Evolutionary conservation across 2,113 vertebrate genomes (phyloP).

Genomic region (Plestiodon gilberti): DNA sequence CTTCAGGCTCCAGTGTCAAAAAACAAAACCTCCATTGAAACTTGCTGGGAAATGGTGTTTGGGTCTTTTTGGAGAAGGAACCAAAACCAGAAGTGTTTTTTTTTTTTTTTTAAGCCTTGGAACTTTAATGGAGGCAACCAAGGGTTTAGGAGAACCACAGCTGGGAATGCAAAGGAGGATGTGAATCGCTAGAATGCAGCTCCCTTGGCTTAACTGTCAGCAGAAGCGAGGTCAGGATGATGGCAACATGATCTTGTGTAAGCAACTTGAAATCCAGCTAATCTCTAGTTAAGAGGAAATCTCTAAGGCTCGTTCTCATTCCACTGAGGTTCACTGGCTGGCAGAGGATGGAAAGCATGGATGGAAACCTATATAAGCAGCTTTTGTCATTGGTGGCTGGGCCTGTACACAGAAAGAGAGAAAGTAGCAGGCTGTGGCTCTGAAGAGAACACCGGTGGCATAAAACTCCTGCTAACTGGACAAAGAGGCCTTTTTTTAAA

Average conservation of each 20-base stretch:
- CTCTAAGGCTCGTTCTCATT: background rate
- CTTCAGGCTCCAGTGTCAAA: background rate
- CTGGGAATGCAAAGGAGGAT: rapidly evolving
- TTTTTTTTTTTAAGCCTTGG: rapidly evolving
- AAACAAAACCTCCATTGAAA: too few species aligned
- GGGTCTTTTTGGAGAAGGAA: background rate
- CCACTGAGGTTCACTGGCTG: background rate
- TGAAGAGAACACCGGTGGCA: background rate
- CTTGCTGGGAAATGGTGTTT: background rate
- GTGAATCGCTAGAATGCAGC: background rate
- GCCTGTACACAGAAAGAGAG: background rate
- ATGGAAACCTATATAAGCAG: background rate
- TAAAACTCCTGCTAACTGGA: too few species aligned
- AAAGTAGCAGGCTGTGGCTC: background rate
- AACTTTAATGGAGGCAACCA: background rate
- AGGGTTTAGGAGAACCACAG: rapidly evolving
- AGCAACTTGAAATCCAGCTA: background rate
- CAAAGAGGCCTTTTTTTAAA: too few species aligned
- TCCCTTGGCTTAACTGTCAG: background rate
- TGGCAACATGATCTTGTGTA: background rate
- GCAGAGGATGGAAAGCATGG: rapidly evolving
- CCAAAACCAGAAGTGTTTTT: background rate
- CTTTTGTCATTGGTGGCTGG: background rate
- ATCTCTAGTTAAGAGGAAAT: background rate
- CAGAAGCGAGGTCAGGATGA: conserved; percentile 11